Percentiles rank a stretch among this genome's conserved stretches.
These are phyloP conservation scores for Hybos culiciformis DNA, from an alignment of 2,888 invertebrate species.

Conservation along the genomic window DNA sequence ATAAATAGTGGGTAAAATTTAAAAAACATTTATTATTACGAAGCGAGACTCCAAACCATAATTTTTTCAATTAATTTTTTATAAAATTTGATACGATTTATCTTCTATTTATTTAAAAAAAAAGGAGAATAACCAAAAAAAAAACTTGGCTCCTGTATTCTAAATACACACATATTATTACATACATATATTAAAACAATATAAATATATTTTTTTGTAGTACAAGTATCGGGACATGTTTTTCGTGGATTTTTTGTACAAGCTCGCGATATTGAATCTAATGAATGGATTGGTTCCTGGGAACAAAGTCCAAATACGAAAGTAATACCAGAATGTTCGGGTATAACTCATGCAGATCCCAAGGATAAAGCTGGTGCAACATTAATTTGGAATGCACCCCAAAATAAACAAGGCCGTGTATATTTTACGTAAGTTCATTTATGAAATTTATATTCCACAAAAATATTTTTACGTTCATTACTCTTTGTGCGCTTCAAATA, in stretches of 20 bases:
- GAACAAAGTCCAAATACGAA: constrained; percentile 60
- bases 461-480: too few relatives aligned
- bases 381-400: constrained; percentile 61
- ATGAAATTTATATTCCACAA: too few relatives aligned
- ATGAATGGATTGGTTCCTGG: constrained; percentile 66
- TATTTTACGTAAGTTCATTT: constrained; percentile 64
- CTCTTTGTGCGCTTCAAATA: too few relatives aligned
- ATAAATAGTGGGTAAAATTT: not conserved
- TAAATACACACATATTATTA: too few relatives aligned
- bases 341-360: constrained; percentile 66
- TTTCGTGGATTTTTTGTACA: constrained; percentile 79
- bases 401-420: constrained; percentile 50
- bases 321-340: constrained; percentile 62
- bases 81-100: too few relatives aligned
- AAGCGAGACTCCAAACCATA: not conserved
- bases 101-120: too few relatives aligned
- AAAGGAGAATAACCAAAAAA: too few relatives aligned
- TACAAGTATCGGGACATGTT: constrained; percentile 33
- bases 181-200: too few relatives aligned
- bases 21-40: not conserved
- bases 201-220: constrained; percentile 2
- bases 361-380: constrained; percentile 58
- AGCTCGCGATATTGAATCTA: constrained; percentile 55
- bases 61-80: too few relatives aligned
- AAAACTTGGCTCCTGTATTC: too few relatives aligned